Percentiles rank a stretch among this genome's conserved stretches.
These are phyloP conservation scores for Rousettus madagascariensis DNA, from an alignment of 2,797 vertebrate genomes.

Conservation along the genomic window DNA sequence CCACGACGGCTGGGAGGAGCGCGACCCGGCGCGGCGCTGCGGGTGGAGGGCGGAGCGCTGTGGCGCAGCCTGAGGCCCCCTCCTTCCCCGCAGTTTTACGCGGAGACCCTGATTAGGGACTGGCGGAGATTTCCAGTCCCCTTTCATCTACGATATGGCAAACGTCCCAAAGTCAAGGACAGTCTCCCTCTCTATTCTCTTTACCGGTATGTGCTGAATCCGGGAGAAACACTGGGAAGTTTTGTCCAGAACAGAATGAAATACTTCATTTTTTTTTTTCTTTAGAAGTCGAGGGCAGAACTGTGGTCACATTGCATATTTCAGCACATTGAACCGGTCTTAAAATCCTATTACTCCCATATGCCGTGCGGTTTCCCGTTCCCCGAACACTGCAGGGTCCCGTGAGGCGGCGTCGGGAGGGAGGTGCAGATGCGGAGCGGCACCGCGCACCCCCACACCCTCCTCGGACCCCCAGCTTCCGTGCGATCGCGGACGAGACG, in stretches of 20 bases:
- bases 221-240: background rate
- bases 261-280: background rate
- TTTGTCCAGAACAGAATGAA: background rate
- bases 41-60: too few species aligned
- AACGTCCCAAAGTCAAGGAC: background rate
- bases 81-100: background rate
- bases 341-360: background rate
- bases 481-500: background rate
- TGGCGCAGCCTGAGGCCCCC: too few species aligned
- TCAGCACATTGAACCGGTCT: background rate
- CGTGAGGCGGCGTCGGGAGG: too few species aligned
- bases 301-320: background rate
- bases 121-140: background rate
- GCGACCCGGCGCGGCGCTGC: too few species aligned
- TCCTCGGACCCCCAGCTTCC: background rate
- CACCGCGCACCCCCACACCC: background rate
- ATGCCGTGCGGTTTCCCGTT: background rate
- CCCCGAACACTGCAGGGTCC: background rate
- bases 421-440: background rate
- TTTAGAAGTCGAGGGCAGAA: background rate
- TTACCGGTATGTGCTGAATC: background rate
- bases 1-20: background rate
- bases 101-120: background rate
- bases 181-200: background rate
- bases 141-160: background rate